Conservation (phyloP, 2,113 vertebrate species). For the Chaetodon auriga region DNA sequence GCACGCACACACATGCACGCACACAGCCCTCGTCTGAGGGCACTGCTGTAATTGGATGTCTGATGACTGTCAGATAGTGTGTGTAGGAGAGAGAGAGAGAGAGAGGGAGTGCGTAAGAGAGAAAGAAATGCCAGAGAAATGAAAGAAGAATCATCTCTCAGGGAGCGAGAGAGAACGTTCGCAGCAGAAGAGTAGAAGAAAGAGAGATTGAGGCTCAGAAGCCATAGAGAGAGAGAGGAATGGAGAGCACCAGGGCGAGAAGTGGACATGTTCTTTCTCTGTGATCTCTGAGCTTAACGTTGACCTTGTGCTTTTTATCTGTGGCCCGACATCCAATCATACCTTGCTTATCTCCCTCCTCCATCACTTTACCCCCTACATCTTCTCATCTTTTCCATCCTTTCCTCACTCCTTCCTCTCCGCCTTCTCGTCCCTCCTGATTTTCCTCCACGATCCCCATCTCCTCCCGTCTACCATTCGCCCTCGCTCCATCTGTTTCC, state of each 20-base stretch:
- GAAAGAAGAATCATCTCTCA: slow-evolving; percentile 44
- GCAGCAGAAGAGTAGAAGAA: slow-evolving; percentile 33
- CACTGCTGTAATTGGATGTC: slow-evolving; percentile 78
- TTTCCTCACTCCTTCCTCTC: slow-evolving; percentile 37
- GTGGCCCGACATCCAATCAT: slow-evolving; percentile 75
- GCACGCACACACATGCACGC: neutral
- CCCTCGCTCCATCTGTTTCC: neutral
- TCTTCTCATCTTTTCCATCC: slow-evolving; percentile 51
- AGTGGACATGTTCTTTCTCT: slow-evolving; percentile 64
- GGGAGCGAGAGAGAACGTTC: slow-evolving; percentile 21
- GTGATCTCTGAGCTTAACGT: slow-evolving; percentile 71
- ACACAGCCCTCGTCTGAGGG: slow-evolving; percentile 38
- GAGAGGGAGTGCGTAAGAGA: neutral
- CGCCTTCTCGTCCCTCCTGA: neutral
- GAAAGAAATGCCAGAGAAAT: slow-evolving; percentile 30
- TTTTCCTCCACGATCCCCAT: neutral
- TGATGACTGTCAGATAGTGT: slow-evolving; percentile 76
- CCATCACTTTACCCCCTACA: slow-evolving; percentile 29
- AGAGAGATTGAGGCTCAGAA: slow-evolving; percentile 32
- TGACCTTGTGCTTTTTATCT: slow-evolving; percentile 79
- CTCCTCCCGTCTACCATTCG: neutral
- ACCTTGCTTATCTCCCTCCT: slow-evolving; percentile 67
- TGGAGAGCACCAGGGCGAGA: slow-evolving; percentile 33
- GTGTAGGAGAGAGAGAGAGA: slow-evolving; percentile 5
- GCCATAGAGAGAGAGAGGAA: neutral